Percentiles rank a stretch among this genome's conserved stretches.
These are phyloP conservation scores for Karalla daura DNA, from an alignment of 2,797 vertebrate species.

Conservation along the genomic window DNA sequence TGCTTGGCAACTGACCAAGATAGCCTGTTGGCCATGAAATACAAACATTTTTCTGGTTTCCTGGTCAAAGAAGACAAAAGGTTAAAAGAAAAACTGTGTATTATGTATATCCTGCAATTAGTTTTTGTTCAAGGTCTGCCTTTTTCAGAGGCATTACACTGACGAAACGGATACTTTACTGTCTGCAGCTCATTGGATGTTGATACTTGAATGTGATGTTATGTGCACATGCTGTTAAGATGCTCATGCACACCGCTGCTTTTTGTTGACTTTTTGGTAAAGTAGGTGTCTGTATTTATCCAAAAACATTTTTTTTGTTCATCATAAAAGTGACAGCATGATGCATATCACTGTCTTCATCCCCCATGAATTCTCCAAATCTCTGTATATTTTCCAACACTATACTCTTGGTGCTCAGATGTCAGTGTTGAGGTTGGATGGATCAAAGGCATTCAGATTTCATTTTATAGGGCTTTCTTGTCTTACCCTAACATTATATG, in stretches of 20 bases:
- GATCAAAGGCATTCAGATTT: constrained; percentile 63
- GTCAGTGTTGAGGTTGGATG: constrained; percentile 41
- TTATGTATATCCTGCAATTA: neutral
- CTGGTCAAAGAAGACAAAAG: neutral
- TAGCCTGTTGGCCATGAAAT: neutral
- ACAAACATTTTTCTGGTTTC: neutral
- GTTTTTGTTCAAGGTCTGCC: neutral
- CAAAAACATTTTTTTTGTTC: neutral
- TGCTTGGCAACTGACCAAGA: neutral
- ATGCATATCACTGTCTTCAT: constrained; percentile 26
- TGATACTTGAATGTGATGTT: too few species aligned
- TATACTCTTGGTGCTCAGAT: constrained; percentile 33
- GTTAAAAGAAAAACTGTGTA: neutral
- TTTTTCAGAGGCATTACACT: neutral
- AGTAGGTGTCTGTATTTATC: neutral
- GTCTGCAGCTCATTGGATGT: neutral
- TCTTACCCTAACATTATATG: constrained; percentile 48
- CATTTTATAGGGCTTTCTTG: constrained; percentile 64
- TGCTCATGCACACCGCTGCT: neutral
- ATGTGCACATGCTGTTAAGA: too few species aligned
- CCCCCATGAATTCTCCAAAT: constrained; percentile 9
- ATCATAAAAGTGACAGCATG: constrained; percentile 5
- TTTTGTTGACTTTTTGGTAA: neutral
- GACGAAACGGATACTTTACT: neutral
- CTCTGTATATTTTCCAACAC: constrained; percentile 32